Conservation (phyloP, 2,113 vertebrate genomes). For the Petrocephalus zakoni region DNA sequence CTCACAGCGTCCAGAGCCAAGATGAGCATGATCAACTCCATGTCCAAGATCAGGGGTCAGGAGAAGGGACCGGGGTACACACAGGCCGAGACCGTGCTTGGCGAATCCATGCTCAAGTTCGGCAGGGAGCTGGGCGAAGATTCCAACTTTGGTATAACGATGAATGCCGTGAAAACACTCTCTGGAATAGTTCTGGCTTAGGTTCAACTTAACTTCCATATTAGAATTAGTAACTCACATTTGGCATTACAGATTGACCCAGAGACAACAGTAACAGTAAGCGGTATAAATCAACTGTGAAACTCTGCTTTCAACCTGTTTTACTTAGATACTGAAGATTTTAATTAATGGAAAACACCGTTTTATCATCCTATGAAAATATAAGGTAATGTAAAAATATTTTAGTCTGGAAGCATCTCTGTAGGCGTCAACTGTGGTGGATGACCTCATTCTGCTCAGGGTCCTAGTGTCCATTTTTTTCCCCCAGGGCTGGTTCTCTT, state of each 20-base stretch:
- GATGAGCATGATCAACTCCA: constrained; percentile 98
- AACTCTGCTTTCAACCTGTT: not conserved
- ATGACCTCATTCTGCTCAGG: not conserved
- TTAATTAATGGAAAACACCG: not conserved
- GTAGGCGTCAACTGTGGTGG: not conserved
- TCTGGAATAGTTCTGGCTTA: not conserved
- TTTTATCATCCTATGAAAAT: not conserved
- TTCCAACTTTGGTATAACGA: constrained; percentile 78
- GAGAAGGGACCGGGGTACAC: constrained; percentile 94
- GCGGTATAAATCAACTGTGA: not conserved
- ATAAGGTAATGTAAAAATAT: not conserved
- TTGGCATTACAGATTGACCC: not conserved
- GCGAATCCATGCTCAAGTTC: constrained; percentile 91
- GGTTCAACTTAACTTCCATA: not conserved
- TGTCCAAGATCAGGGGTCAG: constrained; percentile 97
- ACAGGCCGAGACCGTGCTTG: constrained; percentile 83
- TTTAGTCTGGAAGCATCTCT: not conserved
- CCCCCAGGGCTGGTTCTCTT: constrained; percentile 76
- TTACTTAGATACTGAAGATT: not conserved
- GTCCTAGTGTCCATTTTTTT: constrained; percentile 10
- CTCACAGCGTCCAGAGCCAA: constrained; percentile 89
- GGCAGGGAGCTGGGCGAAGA: constrained; percentile 92
- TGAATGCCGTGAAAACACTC: not conserved
- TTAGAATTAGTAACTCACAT: not conserved
- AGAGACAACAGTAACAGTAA: not conserved